Conservation (phyloP, 2,113 vertebrate genomes). For the Casuarius casuarius region DNA sequence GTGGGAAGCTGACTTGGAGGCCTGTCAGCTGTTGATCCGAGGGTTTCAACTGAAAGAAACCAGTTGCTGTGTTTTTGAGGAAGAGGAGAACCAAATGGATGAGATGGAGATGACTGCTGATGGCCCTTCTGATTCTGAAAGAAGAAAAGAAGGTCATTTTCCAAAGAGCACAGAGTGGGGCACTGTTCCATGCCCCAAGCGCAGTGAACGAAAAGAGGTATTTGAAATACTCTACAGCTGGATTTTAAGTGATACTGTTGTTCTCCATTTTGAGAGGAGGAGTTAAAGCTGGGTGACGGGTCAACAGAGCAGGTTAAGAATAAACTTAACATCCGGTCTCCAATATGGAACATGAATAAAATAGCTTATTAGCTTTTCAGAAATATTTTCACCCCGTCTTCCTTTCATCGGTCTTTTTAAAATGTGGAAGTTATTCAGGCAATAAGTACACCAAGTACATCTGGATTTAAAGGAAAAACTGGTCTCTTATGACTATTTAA, state of each 20-base stretch:
- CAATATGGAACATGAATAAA: background rate
- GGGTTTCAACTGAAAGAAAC: conserved; percentile 79
- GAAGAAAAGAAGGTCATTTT: conserved; percentile 75
- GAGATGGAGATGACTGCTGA: conserved; percentile 19
- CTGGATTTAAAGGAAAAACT: background rate
- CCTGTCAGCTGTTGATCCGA: conserved; percentile 84
- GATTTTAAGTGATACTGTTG: background rate
- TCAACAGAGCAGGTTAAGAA: conserved; percentile 23
- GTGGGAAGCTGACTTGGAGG: conserved; percentile 90
- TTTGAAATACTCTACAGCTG: background rate
- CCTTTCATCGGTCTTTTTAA: conserved; percentile 13
- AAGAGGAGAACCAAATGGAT: conserved; percentile 67
- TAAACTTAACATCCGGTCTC: conserved; percentile 35
- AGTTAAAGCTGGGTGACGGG: background rate
- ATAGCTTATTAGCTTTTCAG: conserved; percentile 7
- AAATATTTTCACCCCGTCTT: background rate
- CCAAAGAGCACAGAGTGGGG: conserved; percentile 68
- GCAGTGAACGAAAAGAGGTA: conserved; percentile 85
- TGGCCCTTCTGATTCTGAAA: conserved; percentile 24
- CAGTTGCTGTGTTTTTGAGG: conserved; percentile 64
- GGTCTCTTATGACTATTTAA: background rate
- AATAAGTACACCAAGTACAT: background rate
- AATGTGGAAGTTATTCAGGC: background rate
- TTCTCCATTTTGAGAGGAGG: conserved; percentile 19
- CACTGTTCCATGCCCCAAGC: conserved; percentile 66